phyloP scores from a whole-genome alignment of 2,113 vertebrate species.

The Rhinichthys klamathensis region DNA sequence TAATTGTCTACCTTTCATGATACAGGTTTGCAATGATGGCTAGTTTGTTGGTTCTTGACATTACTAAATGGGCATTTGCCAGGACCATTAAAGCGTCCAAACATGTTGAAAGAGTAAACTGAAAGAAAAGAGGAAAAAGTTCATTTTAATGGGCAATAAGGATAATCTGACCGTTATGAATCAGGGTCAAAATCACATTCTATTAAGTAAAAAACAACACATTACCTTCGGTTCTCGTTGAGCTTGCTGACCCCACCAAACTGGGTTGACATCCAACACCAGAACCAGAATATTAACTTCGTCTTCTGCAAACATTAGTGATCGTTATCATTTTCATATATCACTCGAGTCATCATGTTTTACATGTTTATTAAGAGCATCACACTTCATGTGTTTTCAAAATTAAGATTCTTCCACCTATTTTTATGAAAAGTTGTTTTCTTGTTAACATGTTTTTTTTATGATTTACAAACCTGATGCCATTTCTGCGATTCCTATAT shows the following conservation, averaged over 20 bases:
- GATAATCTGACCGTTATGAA: neutral
- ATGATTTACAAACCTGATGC: conserved; percentile 47
- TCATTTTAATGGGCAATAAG: neutral
- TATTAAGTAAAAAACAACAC: neutral
- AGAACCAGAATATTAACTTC: conserved; percentile 89
- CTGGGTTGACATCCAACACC: conserved; percentile 90
- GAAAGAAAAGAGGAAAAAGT: neutral
- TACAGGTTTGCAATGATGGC: conserved; percentile 93
- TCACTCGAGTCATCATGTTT: neutral
- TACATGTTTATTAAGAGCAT: neutral
- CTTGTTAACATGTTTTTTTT: neutral
- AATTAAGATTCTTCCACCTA: neutral
- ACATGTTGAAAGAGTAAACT: conserved; percentile 94
- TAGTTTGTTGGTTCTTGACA: conserved; percentile 88
- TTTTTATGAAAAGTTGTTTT: neutral
- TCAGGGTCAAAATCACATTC: neutral
- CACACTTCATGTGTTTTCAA: neutral
- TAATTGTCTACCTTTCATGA: conserved; percentile 84
- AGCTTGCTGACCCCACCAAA: conserved; percentile 96
- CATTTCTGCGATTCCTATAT: conserved; percentile 24
- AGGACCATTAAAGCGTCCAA: conserved; percentile 92
- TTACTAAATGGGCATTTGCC: conserved; percentile 90
- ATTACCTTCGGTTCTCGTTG: conserved; percentile 85
- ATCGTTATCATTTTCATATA: neutral
- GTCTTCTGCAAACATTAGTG: conserved; percentile 78